Percentiles rank a stretch among this genome's conserved stretches.
Conservation (phyloP, 2,797 vertebrate genomes). For the Amphiprion clarkii region DNA sequence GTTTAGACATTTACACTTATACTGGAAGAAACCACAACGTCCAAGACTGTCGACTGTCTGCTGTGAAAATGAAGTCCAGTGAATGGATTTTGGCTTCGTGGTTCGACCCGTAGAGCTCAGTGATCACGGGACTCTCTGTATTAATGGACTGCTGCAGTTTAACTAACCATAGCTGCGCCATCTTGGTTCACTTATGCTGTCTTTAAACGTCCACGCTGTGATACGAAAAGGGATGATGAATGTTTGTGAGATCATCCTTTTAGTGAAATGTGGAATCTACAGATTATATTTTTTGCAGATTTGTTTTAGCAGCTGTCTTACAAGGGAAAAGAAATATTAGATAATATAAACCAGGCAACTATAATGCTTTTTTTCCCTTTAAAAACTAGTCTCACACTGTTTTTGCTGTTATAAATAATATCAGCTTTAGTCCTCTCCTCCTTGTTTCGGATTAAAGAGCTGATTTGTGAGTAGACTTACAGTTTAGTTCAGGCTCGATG, state of each 20-base stretch:
- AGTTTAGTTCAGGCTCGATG: slow-evolving; percentile 23
- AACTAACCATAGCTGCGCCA: slow-evolving; percentile 27
- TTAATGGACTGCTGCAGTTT: slow-evolving; percentile 61
- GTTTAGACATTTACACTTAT: slow-evolving; percentile 5
- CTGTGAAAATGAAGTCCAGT: slow-evolving; percentile 48
- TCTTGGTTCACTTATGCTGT: slow-evolving; percentile 41
- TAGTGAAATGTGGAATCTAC: slow-evolving; percentile 22
- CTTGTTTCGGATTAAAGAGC: slow-evolving; percentile 5
- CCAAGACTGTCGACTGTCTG: slow-evolving; percentile 11
- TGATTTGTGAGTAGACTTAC: slow-evolving; percentile 10
- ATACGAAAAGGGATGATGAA: slow-evolving; percentile 57
- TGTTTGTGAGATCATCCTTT: slow-evolving; percentile 62
- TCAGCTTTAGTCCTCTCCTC: not conserved
- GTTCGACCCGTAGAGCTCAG: slow-evolving; percentile 10
- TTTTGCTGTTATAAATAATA: not conserved
- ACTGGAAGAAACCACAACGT: slow-evolving; percentile 8
- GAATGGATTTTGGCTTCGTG: not conserved
- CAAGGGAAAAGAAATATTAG: slow-evolving; percentile 11
- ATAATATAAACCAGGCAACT: slow-evolving; percentile 20
- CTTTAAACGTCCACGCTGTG: slow-evolving; percentile 34
- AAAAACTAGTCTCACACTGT: slow-evolving; percentile 53
- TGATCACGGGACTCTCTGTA: slow-evolving; percentile 29
- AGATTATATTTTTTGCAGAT: slow-evolving; percentile 52
- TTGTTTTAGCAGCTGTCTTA: slow-evolving; percentile 47
- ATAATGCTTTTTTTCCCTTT: slow-evolving; percentile 19